phyloP scores from a whole-genome alignment of 1,140 invertebrate species.

The Drosophila kanapiae region DNA sequence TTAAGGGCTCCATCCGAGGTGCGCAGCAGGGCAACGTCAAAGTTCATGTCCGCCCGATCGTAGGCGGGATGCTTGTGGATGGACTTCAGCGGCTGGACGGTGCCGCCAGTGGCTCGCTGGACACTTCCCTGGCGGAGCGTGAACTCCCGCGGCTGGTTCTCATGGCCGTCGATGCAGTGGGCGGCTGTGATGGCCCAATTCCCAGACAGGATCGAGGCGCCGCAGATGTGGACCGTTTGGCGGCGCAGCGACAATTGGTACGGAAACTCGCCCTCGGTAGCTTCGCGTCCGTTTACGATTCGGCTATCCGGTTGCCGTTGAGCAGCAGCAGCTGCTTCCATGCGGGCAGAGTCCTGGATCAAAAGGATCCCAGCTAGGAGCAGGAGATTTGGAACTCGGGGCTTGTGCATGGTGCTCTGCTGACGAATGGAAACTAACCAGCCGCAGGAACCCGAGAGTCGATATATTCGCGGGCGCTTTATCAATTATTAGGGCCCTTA shows the following conservation, averaged over 20 bases:
- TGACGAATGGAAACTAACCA: slow-evolving; percentile 39
- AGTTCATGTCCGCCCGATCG: slow-evolving; percentile 73
- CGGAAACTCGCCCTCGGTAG: slow-evolving; percentile 62
- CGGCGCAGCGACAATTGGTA: slow-evolving; percentile 73
- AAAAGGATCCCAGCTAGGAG: slow-evolving; percentile 17
- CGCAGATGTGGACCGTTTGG: slow-evolving; percentile 76
- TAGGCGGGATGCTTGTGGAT: slow-evolving; percentile 82
- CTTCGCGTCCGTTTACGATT: slow-evolving; percentile 76
- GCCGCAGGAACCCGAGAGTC: slow-evolving; percentile 21
- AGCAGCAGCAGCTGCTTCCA: slow-evolving; percentile 2
- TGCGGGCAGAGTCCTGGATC: background rate
- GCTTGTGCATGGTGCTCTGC: slow-evolving; percentile 35
- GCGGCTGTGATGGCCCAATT: slow-evolving; percentile 84
- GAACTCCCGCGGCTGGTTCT: slow-evolving; percentile 60
- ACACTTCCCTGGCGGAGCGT: slow-evolving; percentile 72
- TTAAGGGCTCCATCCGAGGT: slow-evolving; percentile 48
- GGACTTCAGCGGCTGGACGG: slow-evolving; percentile 56
- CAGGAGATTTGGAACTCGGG: background rate
- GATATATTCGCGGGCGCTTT: slow-evolving; percentile 38
- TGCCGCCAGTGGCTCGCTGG: slow-evolving; percentile 55
- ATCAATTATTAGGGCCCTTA: slow-evolving; percentile 39
- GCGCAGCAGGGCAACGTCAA: slow-evolving; percentile 72
- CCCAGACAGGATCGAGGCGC: slow-evolving; percentile 74
- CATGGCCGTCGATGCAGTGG: slow-evolving; percentile 76
- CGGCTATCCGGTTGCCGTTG: slow-evolving; percentile 63